Conservation (phyloP, 2,888 invertebrate genomes). For the Ceriagrion tenellum region DNA sequence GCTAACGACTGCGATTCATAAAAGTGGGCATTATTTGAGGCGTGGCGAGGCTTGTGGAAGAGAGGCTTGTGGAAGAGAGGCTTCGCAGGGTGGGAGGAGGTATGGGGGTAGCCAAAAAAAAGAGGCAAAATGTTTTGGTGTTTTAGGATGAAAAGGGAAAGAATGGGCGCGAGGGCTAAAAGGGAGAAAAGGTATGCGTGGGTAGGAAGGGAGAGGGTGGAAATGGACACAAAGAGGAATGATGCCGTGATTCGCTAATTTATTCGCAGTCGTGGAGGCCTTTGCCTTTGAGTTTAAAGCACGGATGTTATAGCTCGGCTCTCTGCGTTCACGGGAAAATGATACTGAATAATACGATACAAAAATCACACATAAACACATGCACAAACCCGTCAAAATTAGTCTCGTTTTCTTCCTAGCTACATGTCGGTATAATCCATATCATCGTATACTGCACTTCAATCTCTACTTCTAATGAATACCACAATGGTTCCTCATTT, state of each 20-base stretch:
- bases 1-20: neutral
- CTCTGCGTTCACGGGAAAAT: no score
- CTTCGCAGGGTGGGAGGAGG: neutral
- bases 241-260: neutral
- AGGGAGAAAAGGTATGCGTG: neutral
- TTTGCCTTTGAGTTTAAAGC: no score
- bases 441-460: no score
- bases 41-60: neutral
- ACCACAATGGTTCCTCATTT: no score
- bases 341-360: no score
- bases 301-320: no score
- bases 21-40: constrained; percentile 28
- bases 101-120: neutral
- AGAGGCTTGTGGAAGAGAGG: neutral
- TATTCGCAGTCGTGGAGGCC: neutral
- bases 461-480: no score
- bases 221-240: neutral
- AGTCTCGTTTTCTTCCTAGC: no score
- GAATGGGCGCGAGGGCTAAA: no score
- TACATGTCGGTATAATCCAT: no score
- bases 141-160: neutral
- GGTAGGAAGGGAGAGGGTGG: neutral
- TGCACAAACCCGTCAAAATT: no score
- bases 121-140: neutral
- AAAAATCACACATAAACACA: no score